Percentiles rank a stretch among this genome's conserved stretches.
phyloP scores from a whole-genome alignment of 2,888 invertebrate species.

The Drosophila acutilabella region DNA sequence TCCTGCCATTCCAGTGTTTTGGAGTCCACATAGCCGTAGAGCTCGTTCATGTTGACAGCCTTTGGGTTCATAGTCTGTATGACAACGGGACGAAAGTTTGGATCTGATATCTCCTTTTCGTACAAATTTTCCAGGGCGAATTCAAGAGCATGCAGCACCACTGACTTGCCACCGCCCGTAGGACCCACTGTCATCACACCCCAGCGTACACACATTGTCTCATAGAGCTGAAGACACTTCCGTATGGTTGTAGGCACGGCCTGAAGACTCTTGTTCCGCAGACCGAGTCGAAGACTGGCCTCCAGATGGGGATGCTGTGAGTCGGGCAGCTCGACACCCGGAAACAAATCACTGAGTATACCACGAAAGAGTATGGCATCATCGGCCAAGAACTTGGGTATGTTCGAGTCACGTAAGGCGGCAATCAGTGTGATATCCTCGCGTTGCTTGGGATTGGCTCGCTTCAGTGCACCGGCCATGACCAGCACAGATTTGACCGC shows the following conservation, averaged over 20 bases:
- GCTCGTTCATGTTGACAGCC: slow-evolving; percentile 93
- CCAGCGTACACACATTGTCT: slow-evolving; percentile 96
- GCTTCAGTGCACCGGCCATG: slow-evolving; percentile 95
- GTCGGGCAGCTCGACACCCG: slow-evolving; percentile 91
- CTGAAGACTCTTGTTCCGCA: slow-evolving; percentile 88
- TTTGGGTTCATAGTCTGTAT: slow-evolving; percentile 95
- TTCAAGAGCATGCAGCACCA: slow-evolving; percentile 90
- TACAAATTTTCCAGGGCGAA: slow-evolving; percentile 89
- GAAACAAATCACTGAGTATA: slow-evolving; percentile 95
- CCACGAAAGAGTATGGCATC: slow-evolving; percentile 94
- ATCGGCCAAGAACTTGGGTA: slow-evolving; percentile 95
- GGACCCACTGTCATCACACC: slow-evolving; percentile 97
- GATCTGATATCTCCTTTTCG: slow-evolving; percentile 87
- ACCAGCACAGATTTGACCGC: slow-evolving; percentile 97
- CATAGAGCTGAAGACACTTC: slow-evolving; percentile 91
- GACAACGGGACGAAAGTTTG: slow-evolving; percentile 90
- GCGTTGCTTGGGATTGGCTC: slow-evolving; percentile 92
- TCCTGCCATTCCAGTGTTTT: slow-evolving; percentile 96
- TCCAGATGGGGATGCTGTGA: slow-evolving; percentile 92
- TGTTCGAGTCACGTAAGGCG: slow-evolving; percentile 94
- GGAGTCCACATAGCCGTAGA: slow-evolving; percentile 94
- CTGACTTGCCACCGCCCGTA: slow-evolving; percentile 94
- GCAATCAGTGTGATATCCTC: slow-evolving; percentile 94
- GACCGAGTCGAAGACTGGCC: slow-evolving; percentile 87
- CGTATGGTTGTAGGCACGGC: slow-evolving; percentile 86